These are phyloP conservation scores for Hypotaenidia okinawae DNA, from an alignment of 2,797 vertebrate species.

Conservation along the genomic window DNA sequence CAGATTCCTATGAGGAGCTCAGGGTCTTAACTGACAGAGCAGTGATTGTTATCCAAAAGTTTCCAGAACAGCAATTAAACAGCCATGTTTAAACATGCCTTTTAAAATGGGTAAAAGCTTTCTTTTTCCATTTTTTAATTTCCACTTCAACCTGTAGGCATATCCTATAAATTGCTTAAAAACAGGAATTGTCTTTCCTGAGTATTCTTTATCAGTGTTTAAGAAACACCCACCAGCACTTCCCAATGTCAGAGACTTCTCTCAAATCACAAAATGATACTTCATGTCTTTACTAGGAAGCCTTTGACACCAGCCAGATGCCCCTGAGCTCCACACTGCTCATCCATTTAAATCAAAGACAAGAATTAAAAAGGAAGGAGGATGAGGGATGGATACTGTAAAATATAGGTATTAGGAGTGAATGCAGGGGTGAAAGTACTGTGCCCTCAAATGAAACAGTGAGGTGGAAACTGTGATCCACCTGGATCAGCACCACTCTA, in stretches of 20 bases:
- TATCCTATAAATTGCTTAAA: not conserved
- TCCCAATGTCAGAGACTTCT: not conserved
- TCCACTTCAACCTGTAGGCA: not conserved
- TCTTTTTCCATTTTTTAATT: not conserved
- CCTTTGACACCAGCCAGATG: not conserved
- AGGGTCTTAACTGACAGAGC: not conserved
- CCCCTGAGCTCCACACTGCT: not conserved
- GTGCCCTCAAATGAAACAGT: not conserved
- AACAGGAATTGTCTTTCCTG: not conserved
- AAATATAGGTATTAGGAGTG: not conserved
- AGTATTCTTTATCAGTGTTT: not conserved
- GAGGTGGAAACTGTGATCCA: not conserved
- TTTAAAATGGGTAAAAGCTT: not conserved
- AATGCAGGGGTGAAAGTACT: not conserved
- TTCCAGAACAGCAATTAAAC: not conserved
- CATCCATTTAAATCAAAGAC: not conserved
- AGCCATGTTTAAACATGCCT: not conserved
- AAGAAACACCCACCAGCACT: not conserved
- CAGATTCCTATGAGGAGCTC: not conserved
- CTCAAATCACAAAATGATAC: not conserved
- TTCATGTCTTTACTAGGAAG: not conserved
- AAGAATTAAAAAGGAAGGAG: not conserved
- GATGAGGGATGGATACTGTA: not conserved
- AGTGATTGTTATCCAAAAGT: not conserved
- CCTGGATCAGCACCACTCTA: not conserved